phyloP scores from a whole-genome alignment of 2,797 vertebrate genomes.

The Sarcophilus harrisii region DNA sequence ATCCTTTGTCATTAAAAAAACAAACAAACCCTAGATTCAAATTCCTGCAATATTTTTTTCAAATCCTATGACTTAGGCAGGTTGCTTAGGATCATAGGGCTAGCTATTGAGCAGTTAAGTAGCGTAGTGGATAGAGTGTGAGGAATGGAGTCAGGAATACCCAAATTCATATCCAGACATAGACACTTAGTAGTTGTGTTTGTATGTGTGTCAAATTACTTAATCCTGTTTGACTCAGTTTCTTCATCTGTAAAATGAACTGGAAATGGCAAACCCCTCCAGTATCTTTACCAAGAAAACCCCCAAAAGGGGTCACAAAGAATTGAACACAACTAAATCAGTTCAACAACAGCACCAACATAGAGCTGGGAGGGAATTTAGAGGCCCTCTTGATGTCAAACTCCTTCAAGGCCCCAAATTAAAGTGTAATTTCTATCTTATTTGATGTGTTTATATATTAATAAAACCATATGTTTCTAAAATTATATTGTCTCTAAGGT shows the following conservation, averaged over 20 bases:
- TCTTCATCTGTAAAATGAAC: not conserved
- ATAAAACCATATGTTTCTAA: not conserved
- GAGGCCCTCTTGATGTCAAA: not conserved
- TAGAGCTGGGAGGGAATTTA: not conserved
- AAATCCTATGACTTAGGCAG: not conserved
- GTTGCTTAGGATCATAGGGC: not conserved
- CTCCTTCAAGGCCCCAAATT: not conserved
- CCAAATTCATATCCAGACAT: not conserved
- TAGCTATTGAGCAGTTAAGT: not conserved
- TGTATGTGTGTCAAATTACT: not conserved
- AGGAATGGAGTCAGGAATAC: not conserved
- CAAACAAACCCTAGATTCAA: not conserved
- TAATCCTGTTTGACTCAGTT: not conserved
- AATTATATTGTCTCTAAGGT: too few species aligned
- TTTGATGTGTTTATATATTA: not conserved
- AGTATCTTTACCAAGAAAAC: not conserved
- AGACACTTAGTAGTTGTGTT: not conserved
- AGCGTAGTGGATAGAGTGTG: not conserved
- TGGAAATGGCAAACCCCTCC: not conserved
- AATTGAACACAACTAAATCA: not conserved
- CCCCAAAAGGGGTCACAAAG: not conserved
- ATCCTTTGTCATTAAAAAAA: not conserved
- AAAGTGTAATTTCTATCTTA: not conserved
- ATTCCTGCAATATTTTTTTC: not conserved
- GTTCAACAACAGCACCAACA: not conserved